phyloP scores from a whole-genome alignment of 1,140 invertebrate genomes.

The Cyclina sinensis region DNA sequence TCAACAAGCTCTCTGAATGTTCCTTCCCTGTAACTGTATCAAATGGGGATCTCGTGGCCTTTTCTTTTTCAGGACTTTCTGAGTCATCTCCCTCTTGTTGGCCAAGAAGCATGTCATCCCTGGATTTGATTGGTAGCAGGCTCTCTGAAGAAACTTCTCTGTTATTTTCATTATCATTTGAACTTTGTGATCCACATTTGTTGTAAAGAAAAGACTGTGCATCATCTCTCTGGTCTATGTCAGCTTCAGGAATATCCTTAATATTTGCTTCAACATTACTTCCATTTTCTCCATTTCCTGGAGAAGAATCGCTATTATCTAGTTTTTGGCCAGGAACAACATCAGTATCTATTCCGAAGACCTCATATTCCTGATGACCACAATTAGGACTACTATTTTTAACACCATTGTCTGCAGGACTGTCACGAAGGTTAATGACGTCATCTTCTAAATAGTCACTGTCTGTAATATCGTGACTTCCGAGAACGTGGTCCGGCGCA shows the following conservation, averaged over 20 bases:
- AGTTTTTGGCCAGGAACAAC: too few relatives aligned
- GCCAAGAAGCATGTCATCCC: neutral
- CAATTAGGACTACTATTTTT: too few relatives aligned
- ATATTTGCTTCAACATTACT: neutral
- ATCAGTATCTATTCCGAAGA: too few relatives aligned
- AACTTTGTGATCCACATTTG: neutral
- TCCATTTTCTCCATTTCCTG: too few relatives aligned
- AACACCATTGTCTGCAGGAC: too few relatives aligned
- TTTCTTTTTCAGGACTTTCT: neutral
- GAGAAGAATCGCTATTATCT: too few relatives aligned
- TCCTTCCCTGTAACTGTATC: neutral
- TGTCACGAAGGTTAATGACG: neutral
- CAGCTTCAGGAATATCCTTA: neutral
- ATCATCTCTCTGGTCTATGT: neutral
- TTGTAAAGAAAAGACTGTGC: neutral
- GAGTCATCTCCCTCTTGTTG: neutral
- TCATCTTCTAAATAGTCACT: neutral
- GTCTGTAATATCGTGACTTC: neutral
- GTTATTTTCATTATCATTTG: neutral
- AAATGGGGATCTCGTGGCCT: neutral
- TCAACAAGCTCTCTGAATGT: neutral
- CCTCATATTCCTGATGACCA: too few relatives aligned
- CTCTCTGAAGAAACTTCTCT: neutral
- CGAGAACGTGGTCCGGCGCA: too few relatives aligned
- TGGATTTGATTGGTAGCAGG: neutral